phyloP scores from a whole-genome alignment of 1,140 invertebrate genomes.

The Megalonaias nervosa region DNA sequence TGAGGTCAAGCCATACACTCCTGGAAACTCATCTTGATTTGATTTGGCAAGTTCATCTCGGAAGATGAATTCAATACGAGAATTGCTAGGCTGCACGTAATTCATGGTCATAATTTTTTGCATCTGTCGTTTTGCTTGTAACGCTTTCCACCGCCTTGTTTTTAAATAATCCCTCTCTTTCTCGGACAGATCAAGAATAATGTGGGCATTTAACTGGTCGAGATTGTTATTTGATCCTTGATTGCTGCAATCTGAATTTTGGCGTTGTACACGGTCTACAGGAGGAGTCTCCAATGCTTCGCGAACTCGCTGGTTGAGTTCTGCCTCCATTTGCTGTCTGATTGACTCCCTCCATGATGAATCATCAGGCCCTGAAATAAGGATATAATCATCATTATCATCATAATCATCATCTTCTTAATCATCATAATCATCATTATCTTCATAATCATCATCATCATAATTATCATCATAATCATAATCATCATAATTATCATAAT shows the following conservation, averaged over 20 bases:
- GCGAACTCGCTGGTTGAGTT: conserved; percentile 61
- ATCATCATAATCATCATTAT: too few relatives aligned
- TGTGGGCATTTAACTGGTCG: conserved; percentile 55
- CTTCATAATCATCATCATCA: too few relatives aligned
- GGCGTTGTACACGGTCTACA: conserved; percentile 48
- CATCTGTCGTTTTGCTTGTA: conserved; percentile 50
- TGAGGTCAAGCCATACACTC: conserved; percentile 58
- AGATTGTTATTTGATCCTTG: conserved; percentile 32
- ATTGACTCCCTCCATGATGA: conserved; percentile 61
- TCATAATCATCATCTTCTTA: too few relatives aligned
- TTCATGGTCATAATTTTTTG: conserved; percentile 51
- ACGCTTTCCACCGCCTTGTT: conserved; percentile 50
- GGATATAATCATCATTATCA: neutral
- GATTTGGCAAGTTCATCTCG: conserved; percentile 57
- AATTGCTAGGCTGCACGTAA: conserved; percentile 34
- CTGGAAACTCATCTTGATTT: conserved; percentile 63
- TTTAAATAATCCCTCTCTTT: conserved; percentile 51
- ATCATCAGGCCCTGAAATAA: conserved; percentile 47
- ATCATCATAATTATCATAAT: too few relatives aligned
- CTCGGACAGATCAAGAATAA: conserved; percentile 50
- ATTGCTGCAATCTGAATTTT: conserved; percentile 25
- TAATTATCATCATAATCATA: too few relatives aligned
- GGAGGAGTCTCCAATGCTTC: conserved; percentile 69
- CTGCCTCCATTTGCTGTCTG: conserved; percentile 64
- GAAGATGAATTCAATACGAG: conserved; percentile 54